Conservation (phyloP, 2,113 vertebrate species). For the Strix aluco region DNA sequence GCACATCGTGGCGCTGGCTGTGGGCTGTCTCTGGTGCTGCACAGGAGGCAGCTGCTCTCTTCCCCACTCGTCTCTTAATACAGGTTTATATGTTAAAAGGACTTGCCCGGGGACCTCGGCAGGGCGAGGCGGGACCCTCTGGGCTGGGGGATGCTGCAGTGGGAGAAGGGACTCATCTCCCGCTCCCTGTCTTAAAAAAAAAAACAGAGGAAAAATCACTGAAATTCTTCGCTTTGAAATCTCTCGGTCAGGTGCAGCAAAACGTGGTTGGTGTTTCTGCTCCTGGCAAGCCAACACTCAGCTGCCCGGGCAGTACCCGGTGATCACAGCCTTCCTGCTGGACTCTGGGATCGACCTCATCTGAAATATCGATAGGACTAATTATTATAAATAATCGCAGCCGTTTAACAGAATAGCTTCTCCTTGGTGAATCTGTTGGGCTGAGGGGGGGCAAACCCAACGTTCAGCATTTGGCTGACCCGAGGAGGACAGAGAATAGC, state of each 20-base stretch:
- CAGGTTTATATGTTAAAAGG: not conserved
- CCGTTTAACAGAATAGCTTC: conserved; percentile 62
- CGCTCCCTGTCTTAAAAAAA: not conserved
- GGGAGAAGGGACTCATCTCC: not conserved
- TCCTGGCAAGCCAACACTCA: not conserved
- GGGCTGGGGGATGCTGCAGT: not conserved
- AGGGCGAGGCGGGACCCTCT: not conserved
- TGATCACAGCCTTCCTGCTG: conserved; percentile 70
- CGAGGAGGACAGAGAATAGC: accelerated
- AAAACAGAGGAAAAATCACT: not conserved
- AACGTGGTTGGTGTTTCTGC: accelerated
- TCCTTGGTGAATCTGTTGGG: conserved; percentile 47
- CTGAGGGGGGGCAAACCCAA: not conserved
- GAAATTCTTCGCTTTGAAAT: not conserved
- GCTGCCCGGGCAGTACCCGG: conserved; percentile 53
- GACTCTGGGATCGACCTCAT: conserved; percentile 68
- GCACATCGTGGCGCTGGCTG: too few species aligned
- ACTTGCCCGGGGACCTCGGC: too few species aligned
- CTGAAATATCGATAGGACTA: conserved; percentile 64
- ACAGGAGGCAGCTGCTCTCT: not conserved
- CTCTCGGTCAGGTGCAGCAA: not conserved
- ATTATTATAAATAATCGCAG: conserved; percentile 65
- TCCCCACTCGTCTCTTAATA: not conserved
- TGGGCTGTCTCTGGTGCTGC: too few species aligned
- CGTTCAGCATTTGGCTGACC: too few species aligned